Evolutionary conservation across 2,888 invertebrate genomes (phyloP).

Genomic region (Creontiades dilutus): DNA sequence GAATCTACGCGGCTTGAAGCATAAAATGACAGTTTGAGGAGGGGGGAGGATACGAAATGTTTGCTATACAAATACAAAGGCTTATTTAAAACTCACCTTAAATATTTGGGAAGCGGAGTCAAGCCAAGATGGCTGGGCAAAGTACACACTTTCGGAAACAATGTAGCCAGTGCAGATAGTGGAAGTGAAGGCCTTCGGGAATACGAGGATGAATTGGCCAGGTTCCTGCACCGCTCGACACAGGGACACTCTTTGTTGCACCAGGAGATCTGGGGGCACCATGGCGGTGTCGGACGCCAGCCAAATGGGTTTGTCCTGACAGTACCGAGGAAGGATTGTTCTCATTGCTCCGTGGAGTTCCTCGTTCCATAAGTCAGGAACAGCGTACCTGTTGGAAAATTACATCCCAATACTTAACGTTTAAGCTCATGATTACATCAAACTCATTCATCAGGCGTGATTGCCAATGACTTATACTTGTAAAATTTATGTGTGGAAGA

Average conservation of each 20-base stretch:
- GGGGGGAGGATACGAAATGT: no score
- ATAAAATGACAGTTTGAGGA: no score
- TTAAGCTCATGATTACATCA: no score
- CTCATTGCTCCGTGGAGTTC: constrained; percentile 88
- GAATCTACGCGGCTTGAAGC: no score
- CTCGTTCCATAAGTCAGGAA: constrained; percentile 88
- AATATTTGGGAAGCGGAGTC: constrained; percentile 86
- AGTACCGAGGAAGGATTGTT: constrained; percentile 88
- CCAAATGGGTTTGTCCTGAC: constrained; percentile 91
- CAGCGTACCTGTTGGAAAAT: constrained; percentile 87
- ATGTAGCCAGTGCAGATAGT: constrained; percentile 93
- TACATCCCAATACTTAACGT: no score
- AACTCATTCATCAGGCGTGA: no score
- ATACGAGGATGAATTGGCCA: constrained; percentile 93
- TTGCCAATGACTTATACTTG: no score
- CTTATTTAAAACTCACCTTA: constrained; percentile 81
- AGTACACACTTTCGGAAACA: constrained; percentile 95
- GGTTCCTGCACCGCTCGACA: constrained; percentile 90
- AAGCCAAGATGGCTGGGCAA: constrained; percentile 90
- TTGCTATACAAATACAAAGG: no score
- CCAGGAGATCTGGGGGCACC: constrained; percentile 91
- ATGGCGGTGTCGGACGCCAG: constrained; percentile 94
- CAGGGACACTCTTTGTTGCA: constrained; percentile 87
- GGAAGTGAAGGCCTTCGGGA: constrained; percentile 93
- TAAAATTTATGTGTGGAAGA: no score